Base-by-base conservation (phyloP, 2,797 vertebrate genomes). In the Pseudomugil gertrudae region DNA sequence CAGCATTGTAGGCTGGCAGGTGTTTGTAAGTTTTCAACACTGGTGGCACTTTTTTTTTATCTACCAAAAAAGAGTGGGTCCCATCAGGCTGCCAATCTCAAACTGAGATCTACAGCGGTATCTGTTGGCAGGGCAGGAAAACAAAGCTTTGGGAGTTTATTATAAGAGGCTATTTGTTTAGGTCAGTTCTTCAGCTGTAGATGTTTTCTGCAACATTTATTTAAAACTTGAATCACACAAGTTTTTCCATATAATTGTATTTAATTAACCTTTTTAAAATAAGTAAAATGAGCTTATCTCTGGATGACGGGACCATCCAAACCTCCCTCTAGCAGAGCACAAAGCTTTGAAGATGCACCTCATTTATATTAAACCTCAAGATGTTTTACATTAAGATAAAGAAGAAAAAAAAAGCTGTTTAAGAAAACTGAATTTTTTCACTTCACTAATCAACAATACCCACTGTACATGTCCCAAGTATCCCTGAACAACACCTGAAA, bases 1-100 rank as follows among this genome's bases (percentile, higher is more conserved):
- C 84, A 84, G 73, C 83, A 85, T 85, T 35, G 17, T 78, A 87
- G 87, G 88, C 87, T 88, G 87, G 87, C 83, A 87, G 86, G 79
- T 84, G 76, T 83, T 73, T 67, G 80, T 68, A 78, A 76, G 69
- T 74, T 80, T 66, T 69, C 24, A 73, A 85, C 85, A 82, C 75
- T 72, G 77, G 63, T 83, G 85, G 82, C 73, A 85, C 79, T 73
- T 71, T 70, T 82, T 60, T 57, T 38, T 38, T 38, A n/a, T n/a
- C n/a, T n/a, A n/a, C n/a, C n/a, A n/a, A n/a, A n/a, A n/a, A n/a
- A n/a, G n/a, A n/a, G n/a, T n/a, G n/a, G n/a, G n/a, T n/a, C n/a
- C n/a, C n/a, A n/a, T n/a, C n/a, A n/a, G n/a, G n/a, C n/a, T n/a
- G n/a, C n/a, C n/a, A n/a, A n/a, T 50, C 3, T 29, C 8, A 63